Evolutionary conservation across 2,888 invertebrate species (phyloP).

Genomic region (Amorpha juglandis): DNA sequence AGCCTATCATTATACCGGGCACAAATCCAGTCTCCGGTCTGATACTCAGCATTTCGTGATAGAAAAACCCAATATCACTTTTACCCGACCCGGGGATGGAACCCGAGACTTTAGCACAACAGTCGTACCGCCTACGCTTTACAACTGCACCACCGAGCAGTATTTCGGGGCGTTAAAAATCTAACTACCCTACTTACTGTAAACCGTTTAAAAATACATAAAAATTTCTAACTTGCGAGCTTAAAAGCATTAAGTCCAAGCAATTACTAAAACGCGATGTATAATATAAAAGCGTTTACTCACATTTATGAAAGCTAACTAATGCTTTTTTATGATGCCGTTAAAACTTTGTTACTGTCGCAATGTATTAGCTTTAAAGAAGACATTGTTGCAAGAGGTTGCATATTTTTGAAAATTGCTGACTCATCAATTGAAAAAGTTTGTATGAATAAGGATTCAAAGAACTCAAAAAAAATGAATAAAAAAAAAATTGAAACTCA

Average conservation of each 20-base stretch:
- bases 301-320: conserved; percentile 17
- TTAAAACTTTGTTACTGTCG: conserved; percentile 15
- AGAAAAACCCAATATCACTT: no score
- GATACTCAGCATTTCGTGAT: no score
- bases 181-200: no score
- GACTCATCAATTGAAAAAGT: background rate
- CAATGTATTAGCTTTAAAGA: background rate
- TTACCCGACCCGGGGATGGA: no score
- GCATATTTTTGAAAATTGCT: background rate
- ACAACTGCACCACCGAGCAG: no score
- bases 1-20: no score
- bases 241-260: background rate
- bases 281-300: conserved; percentile 14
- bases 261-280: conserved; percentile 15
- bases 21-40: no score
- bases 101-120: no score
- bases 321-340: conserved; percentile 10
- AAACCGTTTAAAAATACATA: background rate
- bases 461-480: no score
- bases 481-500: no score
- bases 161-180: no score
- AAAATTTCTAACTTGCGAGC: background rate
- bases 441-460: background rate
- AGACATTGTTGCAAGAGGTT: background rate
- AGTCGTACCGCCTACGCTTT: no score